Evolutionary conservation across 2,888 invertebrate genomes (phyloP).

Genomic region (Conistra vaccinii): DNA sequence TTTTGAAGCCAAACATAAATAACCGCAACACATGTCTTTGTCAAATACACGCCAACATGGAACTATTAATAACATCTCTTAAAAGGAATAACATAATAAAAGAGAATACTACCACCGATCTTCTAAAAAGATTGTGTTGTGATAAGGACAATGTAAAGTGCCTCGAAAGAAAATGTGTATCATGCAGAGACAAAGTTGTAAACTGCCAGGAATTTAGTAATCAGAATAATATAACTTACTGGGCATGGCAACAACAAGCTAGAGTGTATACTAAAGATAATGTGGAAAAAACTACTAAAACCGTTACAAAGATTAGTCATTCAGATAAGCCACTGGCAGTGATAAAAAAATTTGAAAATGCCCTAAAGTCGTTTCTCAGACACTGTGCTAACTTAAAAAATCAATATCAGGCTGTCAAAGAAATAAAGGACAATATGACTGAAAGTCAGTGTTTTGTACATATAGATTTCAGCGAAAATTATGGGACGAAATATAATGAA

Average conservation of each 20-base stretch:
- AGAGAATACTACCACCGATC: slow-evolving; percentile 21
- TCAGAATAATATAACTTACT: slow-evolving; percentile 17
- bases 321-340: slow-evolving; percentile 22
- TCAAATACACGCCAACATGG: slow-evolving; percentile 21
- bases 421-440: slow-evolving; percentile 21
- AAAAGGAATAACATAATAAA: slow-evolving; percentile 30
- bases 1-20: slow-evolving; percentile 32
- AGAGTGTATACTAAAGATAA: slow-evolving; percentile 20
- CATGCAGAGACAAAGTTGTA: slow-evolving; percentile 15
- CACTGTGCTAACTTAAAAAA: slow-evolving; percentile 23
- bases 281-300: slow-evolving; percentile 33
- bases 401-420: slow-evolving; percentile 24
- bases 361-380: slow-evolving; percentile 13
- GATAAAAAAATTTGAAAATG: slow-evolving; percentile 26
- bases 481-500: slow-evolving; percentile 41
- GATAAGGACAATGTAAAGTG: slow-evolving; percentile 19
- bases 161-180: slow-evolving; percentile 21
- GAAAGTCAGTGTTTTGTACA: slow-evolving; percentile 27
- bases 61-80: slow-evolving; percentile 21
- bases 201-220: slow-evolving; percentile 12
- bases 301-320: slow-evolving; percentile 15
- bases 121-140: slow-evolving; percentile 20
- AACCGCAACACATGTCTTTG: slow-evolving; percentile 30
- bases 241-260: slow-evolving; percentile 11
- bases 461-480: slow-evolving; percentile 55